phyloP scores from a whole-genome alignment of 2,113 vertebrate species.

The Archilochus colubris region DNA sequence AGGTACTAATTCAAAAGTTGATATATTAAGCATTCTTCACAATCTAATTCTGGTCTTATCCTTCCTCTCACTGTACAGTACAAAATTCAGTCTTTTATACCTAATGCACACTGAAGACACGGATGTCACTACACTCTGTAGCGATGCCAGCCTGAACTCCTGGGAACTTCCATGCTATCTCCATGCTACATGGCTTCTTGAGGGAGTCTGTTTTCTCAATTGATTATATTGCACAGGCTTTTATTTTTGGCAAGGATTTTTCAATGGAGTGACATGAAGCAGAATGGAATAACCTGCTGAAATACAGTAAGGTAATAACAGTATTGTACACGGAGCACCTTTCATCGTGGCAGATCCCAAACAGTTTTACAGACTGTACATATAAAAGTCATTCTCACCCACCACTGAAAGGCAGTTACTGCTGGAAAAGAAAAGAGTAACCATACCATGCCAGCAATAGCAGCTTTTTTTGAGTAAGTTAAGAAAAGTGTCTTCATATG shows the following conservation, averaged over 20 bases:
- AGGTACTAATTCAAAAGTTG: conserved; percentile 27
- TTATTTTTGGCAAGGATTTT: conserved; percentile 32
- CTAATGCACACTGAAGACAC: fast-evolving
- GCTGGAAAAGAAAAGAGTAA: conserved; percentile 18
- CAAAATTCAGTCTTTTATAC: not conserved
- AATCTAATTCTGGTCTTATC: not conserved
- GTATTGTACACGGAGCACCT: conserved; percentile 33
- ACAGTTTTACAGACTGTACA: not conserved
- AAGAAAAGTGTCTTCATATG: not conserved
- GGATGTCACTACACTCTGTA: not conserved
- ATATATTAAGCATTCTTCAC: not conserved
- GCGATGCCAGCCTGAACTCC: not conserved
- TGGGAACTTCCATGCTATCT: not conserved
- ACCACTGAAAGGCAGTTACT: conserved; percentile 19
- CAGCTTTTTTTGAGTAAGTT: conserved; percentile 39
- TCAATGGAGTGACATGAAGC: not conserved
- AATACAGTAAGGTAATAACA: conserved; percentile 37
- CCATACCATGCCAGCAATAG: conserved; percentile 26
- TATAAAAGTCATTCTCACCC: conserved; percentile 16
- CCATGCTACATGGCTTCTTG: not conserved
- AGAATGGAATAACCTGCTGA: conserved; percentile 51
- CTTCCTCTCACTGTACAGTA: not conserved
- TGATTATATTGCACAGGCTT: not conserved
- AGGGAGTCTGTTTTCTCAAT: conserved; percentile 48
- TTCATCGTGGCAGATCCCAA: conserved; percentile 39